Percentiles rank a stretch among this genome's conserved stretches.
These are phyloP conservation scores for Pelodytes ibericus DNA, from an alignment of 2,797 vertebrate genomes.

Conservation along the genomic window DNA sequence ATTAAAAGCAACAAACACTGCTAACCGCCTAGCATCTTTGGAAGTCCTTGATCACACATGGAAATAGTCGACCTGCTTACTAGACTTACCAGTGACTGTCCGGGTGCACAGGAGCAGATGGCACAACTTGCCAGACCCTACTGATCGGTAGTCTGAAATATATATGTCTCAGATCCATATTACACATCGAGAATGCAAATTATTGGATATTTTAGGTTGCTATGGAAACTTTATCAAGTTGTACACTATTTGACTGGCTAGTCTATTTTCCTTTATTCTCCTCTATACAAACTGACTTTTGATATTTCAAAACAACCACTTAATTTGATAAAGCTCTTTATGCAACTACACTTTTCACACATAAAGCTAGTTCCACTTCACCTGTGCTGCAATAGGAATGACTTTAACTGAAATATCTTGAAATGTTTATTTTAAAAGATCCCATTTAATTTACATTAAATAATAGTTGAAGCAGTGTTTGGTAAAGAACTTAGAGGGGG, in stretches of 20 bases:
- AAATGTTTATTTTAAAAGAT: not conserved
- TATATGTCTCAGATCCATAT: no score
- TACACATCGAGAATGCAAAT: not conserved
- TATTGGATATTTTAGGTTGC: constrained; percentile 1
- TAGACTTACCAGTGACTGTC: no score
- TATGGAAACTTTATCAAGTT: not conserved
- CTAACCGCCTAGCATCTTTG: no score
- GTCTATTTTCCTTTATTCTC: not conserved
- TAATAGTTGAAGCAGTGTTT: no score
- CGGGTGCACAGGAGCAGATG: no score
- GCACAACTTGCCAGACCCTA: no score
- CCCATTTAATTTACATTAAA: not conserved
- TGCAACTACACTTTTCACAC: not conserved
- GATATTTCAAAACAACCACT: not conserved
- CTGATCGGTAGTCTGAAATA: no score
- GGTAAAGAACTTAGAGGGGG: no score
- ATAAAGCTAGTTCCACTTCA: not conserved
- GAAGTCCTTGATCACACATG: no score
- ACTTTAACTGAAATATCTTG: not conserved
- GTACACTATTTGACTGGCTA: not conserved
- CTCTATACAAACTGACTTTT: not conserved
- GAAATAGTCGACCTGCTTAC: no score
- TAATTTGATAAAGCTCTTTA: not conserved
- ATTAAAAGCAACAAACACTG: no score
- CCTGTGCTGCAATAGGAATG: not conserved